Evolutionary conservation across 1,140 invertebrate genomes (phyloP), one percentile per base, ranked within the genome.

Genomic region (Bombus difficillimus): DNA sequence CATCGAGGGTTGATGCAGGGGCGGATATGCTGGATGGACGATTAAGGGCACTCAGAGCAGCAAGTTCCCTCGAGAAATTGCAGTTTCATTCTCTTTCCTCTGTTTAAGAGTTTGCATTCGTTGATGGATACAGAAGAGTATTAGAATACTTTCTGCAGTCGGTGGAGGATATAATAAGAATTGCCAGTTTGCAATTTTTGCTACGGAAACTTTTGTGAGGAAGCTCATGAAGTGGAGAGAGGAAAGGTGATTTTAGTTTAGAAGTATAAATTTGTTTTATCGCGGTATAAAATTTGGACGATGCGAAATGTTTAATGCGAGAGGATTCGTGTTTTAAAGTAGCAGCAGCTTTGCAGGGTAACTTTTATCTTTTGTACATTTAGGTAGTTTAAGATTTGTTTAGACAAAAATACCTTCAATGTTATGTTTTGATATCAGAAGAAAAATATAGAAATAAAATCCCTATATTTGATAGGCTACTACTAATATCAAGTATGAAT

Each of bases 1-100:
- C 5, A 28, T 64, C 39, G 78, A 73, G 88, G 83, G 64, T 80
- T 59, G 69, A 74, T 47, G 53, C 88, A 89, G 88, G 88, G 87
- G 41, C 85, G 88, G 83, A 86, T 64, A 18, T 32, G 59, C 72
- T 77, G 28, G 39, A 37, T 22, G 77, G 73, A 41, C 72, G 62
- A 68, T 83, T 25, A 80, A 47, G 87, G 90, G 89, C 85, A 88
- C 78, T 80, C 28, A n/a, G 6, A 22, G 1, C 4, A 53, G 43
- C 18, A 34, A 47, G 25, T 47, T 39, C 82, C 86, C 87, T n/a
- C 89, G 39, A 39, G 74, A 22, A 72, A 57, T 69, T 22, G 25
- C 69, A 32, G 25, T n/a, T 73, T 73, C 22, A 18, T 25, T 34
- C 6, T 32, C 6, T 43, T 43, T 43, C 3, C 25, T 41, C 9